Evolutionary conservation across 2,113 vertebrate genomes (phyloP).

Genomic region (Phyllopteryx taeniolatus): DNA sequence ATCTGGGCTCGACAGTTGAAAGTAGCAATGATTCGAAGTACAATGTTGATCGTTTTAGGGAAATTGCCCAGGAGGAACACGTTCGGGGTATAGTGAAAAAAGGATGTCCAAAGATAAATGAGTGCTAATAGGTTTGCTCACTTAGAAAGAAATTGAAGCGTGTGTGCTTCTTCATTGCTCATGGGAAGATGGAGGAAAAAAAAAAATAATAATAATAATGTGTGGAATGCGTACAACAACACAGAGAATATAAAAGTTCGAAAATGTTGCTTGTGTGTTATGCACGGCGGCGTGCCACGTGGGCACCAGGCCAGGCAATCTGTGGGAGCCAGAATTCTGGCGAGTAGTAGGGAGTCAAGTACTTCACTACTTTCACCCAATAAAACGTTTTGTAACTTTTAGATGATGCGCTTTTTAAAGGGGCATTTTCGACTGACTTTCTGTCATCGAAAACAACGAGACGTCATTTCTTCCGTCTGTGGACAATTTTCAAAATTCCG

Average conservation of each 20-base stretch:
- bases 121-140: too few relatives aligned
- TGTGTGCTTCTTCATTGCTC: too few relatives aligned
- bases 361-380: neutral
- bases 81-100: neutral
- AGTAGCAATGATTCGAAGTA: constrained; percentile 33
- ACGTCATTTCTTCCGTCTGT: neutral
- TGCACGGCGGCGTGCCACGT: neutral
- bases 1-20: constrained; percentile 19
- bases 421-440: neutral
- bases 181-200: too few relatives aligned
- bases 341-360: neutral
- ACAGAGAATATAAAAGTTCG: neutral
- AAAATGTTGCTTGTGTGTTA: neutral
- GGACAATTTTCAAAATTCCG: neutral
- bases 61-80: neutral
- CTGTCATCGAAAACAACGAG: neutral
- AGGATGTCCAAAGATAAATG: too few relatives aligned
- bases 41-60: neutral
- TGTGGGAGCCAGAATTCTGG: neutral
- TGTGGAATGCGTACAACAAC: neutral
- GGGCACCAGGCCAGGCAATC: neutral
- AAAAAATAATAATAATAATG: neutral
- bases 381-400: neutral
- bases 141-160: too few relatives aligned
- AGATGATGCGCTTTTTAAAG: neutral